Evolutionary conservation across 1,140 invertebrate species (phyloP).

Genomic region (Caenorhabditis tropicalis): DNA sequence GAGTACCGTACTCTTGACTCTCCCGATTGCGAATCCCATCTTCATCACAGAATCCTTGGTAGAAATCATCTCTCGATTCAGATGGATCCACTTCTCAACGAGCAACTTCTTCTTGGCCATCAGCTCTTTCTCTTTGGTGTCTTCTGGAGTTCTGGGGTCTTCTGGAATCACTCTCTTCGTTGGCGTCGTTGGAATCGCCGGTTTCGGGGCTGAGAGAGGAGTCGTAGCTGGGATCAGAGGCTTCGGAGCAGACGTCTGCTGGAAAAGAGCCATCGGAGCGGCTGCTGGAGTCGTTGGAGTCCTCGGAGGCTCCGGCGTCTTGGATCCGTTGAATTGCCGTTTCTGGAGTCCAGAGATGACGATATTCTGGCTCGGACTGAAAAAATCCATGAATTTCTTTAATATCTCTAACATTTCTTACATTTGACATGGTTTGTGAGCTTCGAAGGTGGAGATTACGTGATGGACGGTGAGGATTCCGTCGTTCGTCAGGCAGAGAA

Average conservation of each 20-base stretch:
- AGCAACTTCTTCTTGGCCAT: neutral
- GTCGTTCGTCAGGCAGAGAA: constrained; percentile 46
- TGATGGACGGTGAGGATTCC: constrained; percentile 45
- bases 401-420: neutral
- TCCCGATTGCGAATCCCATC: neutral
- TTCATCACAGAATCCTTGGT: neutral
- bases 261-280: neutral
- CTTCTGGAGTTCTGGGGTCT: neutral
- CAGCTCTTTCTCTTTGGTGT: neutral
- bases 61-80: neutral
- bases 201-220: neutral
- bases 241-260: neutral
- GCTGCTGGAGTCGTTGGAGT: neutral
- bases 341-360: neutral
- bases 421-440: constrained; percentile 37
- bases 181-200: neutral
- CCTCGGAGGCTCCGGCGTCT: neutral
- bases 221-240: neutral
- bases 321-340: neutral
- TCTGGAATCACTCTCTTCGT: neutral
- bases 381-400: neutral
- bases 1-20: neutral
- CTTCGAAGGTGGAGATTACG: neutral
- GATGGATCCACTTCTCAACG: neutral
- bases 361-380: neutral